Evolutionary conservation across 1,140 invertebrate genomes (phyloP), one percentile per base, ranked within the genome.

Genomic region (Aphelenchoides avenae): DNA sequence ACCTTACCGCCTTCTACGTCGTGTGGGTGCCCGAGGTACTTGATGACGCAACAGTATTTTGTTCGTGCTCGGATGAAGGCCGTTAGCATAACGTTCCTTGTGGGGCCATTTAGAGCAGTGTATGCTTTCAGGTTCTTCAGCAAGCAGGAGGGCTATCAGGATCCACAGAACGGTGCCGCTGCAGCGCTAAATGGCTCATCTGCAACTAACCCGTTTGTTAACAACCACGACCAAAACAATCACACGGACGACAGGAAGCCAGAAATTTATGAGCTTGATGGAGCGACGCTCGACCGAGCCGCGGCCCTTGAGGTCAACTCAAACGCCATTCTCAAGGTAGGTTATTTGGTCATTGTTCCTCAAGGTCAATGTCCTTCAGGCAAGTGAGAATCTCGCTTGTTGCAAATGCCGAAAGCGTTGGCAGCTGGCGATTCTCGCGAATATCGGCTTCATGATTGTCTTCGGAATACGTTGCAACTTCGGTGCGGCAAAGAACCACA

Each of bases 401-500:
- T 52, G 55, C 50, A 51, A 51, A 34, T 73, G 66, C 29, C 39
- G 43, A 29, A 67, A 71, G 48, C 44, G 71, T 22, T 76, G 71
- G 70, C 73, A 76, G 42, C 46, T 76, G 5, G 73, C 73, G 5
- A 61, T 77, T 34, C 53, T 76, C 42, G 75, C 73, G 20, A 76
- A 77, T 44, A 57, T 76, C 40, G 73, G 73, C 40, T 76, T 76
- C 54, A 57, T 76, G 47, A 77, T 76, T 52, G 66, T 71, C 24
- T 76, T 76, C 47, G 73, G 73, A 27, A 76, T 76, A 53, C 70
- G 73, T 5, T 76, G 73, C 43, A 76, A 76, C 44, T 77, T 76
- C 43, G 73, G 73, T 20, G 73, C 75, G 9, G 73, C 73, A 13
- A 76, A 77, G 41, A 74, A 69, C 31, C 54, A 71, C 48, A 76